phyloP scores from a whole-genome alignment of 2,113 vertebrate species.

The Pagrus major region DNA sequence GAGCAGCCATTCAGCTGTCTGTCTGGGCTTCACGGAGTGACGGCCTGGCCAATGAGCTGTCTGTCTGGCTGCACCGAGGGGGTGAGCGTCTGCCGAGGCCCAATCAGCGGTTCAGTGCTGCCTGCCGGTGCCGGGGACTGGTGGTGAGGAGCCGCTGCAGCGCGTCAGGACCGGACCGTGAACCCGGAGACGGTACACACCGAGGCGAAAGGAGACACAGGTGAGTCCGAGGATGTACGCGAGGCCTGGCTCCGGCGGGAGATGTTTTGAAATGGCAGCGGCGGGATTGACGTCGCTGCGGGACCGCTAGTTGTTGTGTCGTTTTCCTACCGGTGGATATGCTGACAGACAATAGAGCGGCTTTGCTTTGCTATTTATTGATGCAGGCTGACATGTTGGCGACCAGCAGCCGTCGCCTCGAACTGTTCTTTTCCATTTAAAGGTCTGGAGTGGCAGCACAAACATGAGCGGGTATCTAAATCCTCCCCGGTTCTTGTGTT shows the following conservation, averaged over 20 bases:
- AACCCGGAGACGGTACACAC: conserved; percentile 86
- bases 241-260: conserved; percentile 74
- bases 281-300: conserved; percentile 46
- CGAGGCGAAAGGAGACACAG: conserved; percentile 84
- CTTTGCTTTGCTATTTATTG: conserved; percentile 71
- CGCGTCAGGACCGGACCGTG: conserved; percentile 86
- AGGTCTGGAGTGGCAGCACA: conserved; percentile 26
- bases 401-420: conserved; percentile 72
- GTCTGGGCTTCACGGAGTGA: conserved; percentile 26
- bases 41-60: conserved; percentile 77
- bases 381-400: conserved; percentile 78
- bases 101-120: conserved; percentile 87
- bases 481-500: background rate
- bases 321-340: conserved; percentile 38
- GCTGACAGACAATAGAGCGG: conserved; percentile 82
- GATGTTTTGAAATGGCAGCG: conserved; percentile 59
- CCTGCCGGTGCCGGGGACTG: conserved; percentile 89
- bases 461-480: background rate
- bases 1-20: conserved; percentile 44
- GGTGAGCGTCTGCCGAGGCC: conserved; percentile 81
- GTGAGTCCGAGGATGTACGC: conserved; percentile 86
- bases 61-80: conserved; percentile 77
- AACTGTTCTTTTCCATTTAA: conserved; percentile 62
- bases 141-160: conserved; percentile 84
- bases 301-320: conserved; percentile 38